These are phyloP conservation scores for Apostichopus japonicus DNA, from an alignment of 35 echinoderm and acorn worm genomes.

Conservation along the genomic window DNA sequence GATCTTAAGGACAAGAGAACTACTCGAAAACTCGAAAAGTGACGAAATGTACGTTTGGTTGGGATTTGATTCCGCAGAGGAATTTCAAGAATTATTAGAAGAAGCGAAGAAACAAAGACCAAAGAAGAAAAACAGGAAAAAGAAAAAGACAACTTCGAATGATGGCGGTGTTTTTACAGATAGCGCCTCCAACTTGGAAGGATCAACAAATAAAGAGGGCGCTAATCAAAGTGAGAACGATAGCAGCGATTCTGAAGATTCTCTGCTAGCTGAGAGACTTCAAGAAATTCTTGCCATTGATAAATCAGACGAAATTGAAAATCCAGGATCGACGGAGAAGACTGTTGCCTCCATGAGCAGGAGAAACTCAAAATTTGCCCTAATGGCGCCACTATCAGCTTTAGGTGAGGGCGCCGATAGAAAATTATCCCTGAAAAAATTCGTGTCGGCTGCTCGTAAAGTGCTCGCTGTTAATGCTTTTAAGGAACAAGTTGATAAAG, in stretches of 20 bases:
- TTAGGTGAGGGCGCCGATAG: constrained; percentile 11
- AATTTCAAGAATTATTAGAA: not conserved
- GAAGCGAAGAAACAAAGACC: constrained; percentile 35
- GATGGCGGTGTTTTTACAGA: not conserved
- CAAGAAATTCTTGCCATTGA: constrained; percentile 37
- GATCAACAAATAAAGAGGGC: not conserved
- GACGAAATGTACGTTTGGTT: constrained; percentile 84
- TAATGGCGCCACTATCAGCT: constrained; percentile 14
- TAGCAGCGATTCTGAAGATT: not conserved
- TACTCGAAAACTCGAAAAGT: constrained; percentile 19
- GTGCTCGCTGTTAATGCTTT: constrained; percentile 30
- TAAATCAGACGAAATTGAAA: not conserved
- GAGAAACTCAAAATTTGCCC: constrained; percentile 31
- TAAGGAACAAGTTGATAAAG: not conserved
- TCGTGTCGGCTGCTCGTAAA: constrained; percentile 36
- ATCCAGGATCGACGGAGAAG: not conserved
- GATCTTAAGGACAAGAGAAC: constrained; percentile 13
- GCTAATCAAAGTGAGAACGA: not conserved
- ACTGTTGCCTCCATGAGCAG: constrained; percentile 21
- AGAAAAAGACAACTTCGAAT: not conserved
- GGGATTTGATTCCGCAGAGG: constrained; percentile 64
- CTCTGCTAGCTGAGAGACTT: constrained; percentile 4
- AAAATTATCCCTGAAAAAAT: constrained; percentile 29
- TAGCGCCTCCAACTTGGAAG: not conserved
- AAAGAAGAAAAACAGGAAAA: constrained; percentile 9